A percentile compares a stretch with the other conserved stretches of the same genome.
phyloP scores from a whole-genome alignment of 1,140 invertebrate genomes.

The Eurosta solidaginis region DNA sequence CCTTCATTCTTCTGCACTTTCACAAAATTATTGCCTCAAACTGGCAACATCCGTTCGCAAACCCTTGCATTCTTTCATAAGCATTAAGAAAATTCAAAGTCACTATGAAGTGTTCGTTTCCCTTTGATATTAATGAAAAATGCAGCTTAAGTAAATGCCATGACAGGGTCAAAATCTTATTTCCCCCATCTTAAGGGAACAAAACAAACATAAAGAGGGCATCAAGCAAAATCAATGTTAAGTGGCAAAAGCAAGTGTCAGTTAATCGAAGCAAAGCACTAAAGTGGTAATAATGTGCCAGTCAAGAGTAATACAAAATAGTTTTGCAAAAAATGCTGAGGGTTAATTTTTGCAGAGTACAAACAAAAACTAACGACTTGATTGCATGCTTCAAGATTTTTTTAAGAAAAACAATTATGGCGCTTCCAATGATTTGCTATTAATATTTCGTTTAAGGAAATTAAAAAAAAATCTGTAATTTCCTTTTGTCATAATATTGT shows the following conservation, averaged over 20 bases:
- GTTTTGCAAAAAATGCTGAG: neutral
- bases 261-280: neutral
- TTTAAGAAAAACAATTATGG: neutral
- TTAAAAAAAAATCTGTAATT: too few species aligned
- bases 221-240: neutral
- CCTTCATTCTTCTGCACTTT: neutral
- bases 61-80: neutral
- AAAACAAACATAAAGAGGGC: neutral
- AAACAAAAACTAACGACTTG: too few species aligned
- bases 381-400: neutral
- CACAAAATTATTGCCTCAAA: neutral
- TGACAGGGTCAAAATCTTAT: constrained; percentile 1
- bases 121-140: neutral
- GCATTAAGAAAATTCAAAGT: neutral
- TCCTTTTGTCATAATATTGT: too few species aligned
- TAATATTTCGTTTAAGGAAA: too few species aligned
- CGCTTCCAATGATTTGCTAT: too few species aligned
- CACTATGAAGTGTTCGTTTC: neutral
- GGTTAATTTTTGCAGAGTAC: neutral
- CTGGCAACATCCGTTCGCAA: neutral
- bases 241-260: neutral
- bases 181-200: neutral
- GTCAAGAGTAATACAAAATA: neutral
- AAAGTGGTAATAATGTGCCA: neutral
- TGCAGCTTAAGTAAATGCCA: constrained; percentile 6